Base-by-base conservation (phyloP, 2,113 vertebrate species). In the Copsychus sechellarum region DNA sequence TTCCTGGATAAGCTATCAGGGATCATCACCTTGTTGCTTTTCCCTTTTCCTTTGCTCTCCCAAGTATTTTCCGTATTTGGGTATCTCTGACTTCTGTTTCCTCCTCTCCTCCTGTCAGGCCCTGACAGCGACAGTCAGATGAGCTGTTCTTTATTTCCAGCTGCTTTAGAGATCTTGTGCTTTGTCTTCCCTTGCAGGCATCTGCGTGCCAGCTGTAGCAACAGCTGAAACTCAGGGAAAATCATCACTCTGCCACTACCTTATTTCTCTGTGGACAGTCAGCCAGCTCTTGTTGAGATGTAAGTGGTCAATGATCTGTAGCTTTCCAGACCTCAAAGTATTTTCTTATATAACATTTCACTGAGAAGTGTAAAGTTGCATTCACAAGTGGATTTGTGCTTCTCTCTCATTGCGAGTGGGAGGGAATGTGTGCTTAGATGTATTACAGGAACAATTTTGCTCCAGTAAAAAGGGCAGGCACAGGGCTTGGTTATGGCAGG, bases 221-320 rank as follows among this genome's bases (percentile, higher is more conserved):
- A 88, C 77, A 91, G 83, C 83, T 93, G 86, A 94, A 92, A 92
- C 76, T 36, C 66, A 62, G 91, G 72, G 51, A 93, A 90, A 90
- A 58, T 74, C 88, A 86, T 88, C 76, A 90, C 62, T 70, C 58
- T 69, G n/a, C n/a, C 71, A 72, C 85, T 79, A 11, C 34, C 42
- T 62, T 53, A 36, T 14, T 88, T 81, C 88, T 93, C 88, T 66
- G 64, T 43, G 58, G 50, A 92, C 29, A 62, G 51, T 47, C 0
- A 0, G 31, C 40, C 58, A 84, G 80, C 51, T 80, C 80, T 86
- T 57, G 17, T 45, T 43, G 65, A 83, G 56, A 43, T 81, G 17
- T 57, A 81, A 90, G 82, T 57, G 86, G 80, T 77, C 88, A 73
- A 7, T 42, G 81, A 80, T 82, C 71, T 86, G 64, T 34, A 92